phyloP scores from a whole-genome alignment of 2,797 vertebrate species.

The Centroberyx gerrardi region DNA sequence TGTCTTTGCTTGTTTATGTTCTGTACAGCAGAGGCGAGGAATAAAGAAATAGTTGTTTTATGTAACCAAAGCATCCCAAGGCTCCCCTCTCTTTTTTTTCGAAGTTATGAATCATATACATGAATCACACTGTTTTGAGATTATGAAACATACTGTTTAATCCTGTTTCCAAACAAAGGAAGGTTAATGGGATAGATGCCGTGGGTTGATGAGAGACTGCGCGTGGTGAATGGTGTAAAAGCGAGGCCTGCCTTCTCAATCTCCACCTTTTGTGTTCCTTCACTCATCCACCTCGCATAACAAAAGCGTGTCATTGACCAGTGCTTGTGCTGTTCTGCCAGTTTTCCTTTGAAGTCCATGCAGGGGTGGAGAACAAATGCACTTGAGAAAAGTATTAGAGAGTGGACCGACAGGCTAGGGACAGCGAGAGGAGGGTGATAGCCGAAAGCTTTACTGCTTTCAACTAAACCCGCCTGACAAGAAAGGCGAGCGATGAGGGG shows the following conservation, averaged over 20 bases:
- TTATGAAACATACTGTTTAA: constrained; percentile 54
- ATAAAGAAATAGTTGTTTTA: constrained; percentile 75
- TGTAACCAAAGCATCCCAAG: constrained; percentile 57
- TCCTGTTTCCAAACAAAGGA: constrained; percentile 36
- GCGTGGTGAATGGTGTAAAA: neutral
- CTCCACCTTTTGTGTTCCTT: neutral
- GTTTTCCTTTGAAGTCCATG: neutral
- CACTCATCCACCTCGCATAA: neutral
- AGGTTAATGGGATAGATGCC: constrained; percentile 36
- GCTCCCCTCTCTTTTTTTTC: constrained; percentile 36
- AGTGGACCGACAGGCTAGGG: neutral
- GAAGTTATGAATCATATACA: constrained; percentile 50
- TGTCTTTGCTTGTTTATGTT: constrained; percentile 67
- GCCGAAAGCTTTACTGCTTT: no score
- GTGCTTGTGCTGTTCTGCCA: neutral
- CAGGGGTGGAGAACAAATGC: neutral
- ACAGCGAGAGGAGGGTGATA: neutral
- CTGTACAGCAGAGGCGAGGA: constrained; percentile 74
- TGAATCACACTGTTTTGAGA: constrained; percentile 59
- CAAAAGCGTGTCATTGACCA: neutral
- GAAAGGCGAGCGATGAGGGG: neutral
- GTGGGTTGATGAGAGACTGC: constrained; percentile 6
- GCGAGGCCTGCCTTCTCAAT: neutral
- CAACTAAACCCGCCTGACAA: neutral
- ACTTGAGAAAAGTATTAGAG: neutral